A percentile compares a stretch with the other conserved stretches of the same genome.
Conservation (phyloP, 2,113 vertebrate genomes). For the Notiomystis cincta region DNA sequence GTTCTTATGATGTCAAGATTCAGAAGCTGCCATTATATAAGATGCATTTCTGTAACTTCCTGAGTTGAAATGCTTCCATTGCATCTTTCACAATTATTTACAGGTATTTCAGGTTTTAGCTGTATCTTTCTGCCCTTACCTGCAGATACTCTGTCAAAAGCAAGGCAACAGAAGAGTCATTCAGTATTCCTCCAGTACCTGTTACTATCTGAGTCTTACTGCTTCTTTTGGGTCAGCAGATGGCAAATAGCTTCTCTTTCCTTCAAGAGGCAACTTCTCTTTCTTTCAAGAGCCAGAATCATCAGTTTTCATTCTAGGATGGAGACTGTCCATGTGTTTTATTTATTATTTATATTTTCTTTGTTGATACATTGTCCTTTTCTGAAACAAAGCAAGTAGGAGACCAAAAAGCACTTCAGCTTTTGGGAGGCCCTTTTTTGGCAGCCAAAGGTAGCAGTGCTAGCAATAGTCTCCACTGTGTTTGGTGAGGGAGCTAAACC, state of each 20-base stretch:
- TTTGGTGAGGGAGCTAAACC: not conserved
- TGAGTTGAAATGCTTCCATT: not conserved
- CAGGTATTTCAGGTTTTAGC: slow-evolving; percentile 10
- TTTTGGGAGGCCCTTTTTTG: not conserved
- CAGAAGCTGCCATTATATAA: not conserved
- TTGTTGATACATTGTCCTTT: not conserved
- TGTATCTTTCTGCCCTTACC: not conserved
- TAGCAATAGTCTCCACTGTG: not conserved
- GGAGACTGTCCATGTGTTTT: not conserved
- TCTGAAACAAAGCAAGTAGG: not conserved
- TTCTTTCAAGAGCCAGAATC: not conserved
- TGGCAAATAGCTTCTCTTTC: not conserved
- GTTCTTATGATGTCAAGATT: not conserved
- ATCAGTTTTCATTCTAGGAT: not conserved
- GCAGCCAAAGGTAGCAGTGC: not conserved
- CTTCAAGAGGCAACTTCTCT: not conserved
- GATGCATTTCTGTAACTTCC: not conserved
- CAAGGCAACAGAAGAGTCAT: not conserved
- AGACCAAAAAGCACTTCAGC: not conserved
- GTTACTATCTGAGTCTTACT: not conserved
- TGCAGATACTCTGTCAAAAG: not conserved
- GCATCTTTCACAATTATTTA: slow-evolving; percentile 1
- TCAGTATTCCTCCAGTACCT: not conserved
- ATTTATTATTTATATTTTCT: not conserved
- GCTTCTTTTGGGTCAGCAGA: not conserved